phyloP scores from a whole-genome alignment of 2,888 invertebrate genomes.

The Tridacna gigas region DNA sequence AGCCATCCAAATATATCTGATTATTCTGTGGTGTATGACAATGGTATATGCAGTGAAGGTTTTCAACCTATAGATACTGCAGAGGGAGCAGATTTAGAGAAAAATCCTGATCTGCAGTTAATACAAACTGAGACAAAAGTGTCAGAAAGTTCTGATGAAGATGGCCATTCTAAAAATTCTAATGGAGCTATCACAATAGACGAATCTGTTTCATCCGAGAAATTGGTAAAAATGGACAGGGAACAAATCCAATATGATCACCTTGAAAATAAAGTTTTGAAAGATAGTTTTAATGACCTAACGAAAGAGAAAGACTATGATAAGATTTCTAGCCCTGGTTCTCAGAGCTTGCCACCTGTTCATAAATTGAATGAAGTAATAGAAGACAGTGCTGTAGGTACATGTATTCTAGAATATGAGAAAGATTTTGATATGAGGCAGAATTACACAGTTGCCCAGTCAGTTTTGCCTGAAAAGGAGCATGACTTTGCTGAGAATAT shows the following conservation, averaged over 20 bases:
- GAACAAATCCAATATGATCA: not conserved
- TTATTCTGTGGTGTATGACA: too few species aligned
- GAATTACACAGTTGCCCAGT: not conserved
- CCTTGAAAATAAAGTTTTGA: not conserved
- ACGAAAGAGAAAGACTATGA: not conserved
- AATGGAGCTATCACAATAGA: too few species aligned
- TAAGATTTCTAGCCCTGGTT: not conserved
- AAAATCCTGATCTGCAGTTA: not conserved
- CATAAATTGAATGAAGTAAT: not conserved
- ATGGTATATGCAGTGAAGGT: not conserved
- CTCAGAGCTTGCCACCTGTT: not conserved
- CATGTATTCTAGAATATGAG: too few species aligned
- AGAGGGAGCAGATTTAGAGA: not conserved
- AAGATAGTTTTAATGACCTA: not conserved
- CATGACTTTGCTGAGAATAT: constrained; percentile 27
- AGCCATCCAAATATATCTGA: too few species aligned
- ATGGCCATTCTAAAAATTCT: too few species aligned
- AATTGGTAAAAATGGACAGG: not conserved
- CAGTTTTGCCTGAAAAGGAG: not conserved
- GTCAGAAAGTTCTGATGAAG: too few species aligned
- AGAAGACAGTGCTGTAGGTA: not conserved
- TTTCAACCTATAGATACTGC: not conserved
- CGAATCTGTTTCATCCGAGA: not conserved
- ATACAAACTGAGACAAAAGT: too few species aligned
- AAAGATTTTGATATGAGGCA: not conserved